Base-by-base conservation (phyloP, 1,140 invertebrate species). In the Adoxophyes honmai region DNA sequence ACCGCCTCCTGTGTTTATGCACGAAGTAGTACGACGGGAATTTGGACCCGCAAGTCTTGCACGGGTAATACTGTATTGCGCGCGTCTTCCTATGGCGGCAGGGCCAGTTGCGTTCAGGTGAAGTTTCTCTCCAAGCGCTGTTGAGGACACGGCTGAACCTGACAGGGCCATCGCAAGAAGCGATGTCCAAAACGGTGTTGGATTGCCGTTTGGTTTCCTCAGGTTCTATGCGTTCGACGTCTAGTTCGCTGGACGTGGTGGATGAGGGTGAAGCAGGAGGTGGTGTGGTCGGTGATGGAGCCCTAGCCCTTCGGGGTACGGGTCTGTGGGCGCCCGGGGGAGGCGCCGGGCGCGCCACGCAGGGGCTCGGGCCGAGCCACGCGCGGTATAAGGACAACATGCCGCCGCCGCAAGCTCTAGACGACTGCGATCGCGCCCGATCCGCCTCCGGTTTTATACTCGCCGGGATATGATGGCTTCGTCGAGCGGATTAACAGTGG, bases 21-120 rank as follows among this genome's bases (percentile, higher is more conserved):
- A 97, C 96, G 88, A 97, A 97, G 79, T 97, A 97, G 75, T 97
- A 97, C 65, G 95, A 96, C 0, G 96, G 96, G 75, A 97, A 97
- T 87, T 97, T 97, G 75, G 92, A 95, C 15, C 96, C 96, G 86
- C 96, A 97, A 0, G 94, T 96, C 82, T 97, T 97, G 87, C 96
- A 97, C 0, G 96, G 96, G 86, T 97, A 97, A 88, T 97, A 97
- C 78, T 97, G 96, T 0, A 97, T 93, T 68, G 97, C 91, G 66
- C 96, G 94, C 13, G 70, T 35, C 60, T 84, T 84, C 65, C 90
- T 70, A 67, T 81, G 74, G 68, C 81, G 89, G 78, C 90, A 90
- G 13, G 84, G 73, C 75, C 82, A 91, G 76, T 87, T 88, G 8
- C 86, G 79, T 34, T 89, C 90, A 66, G 90, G 87, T 11, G 84